Evolutionary conservation across 2,888 invertebrate genomes (phyloP), one percentile per base, ranked within the genome.

Genomic region (Leptinotarsa rubiginosa): DNA sequence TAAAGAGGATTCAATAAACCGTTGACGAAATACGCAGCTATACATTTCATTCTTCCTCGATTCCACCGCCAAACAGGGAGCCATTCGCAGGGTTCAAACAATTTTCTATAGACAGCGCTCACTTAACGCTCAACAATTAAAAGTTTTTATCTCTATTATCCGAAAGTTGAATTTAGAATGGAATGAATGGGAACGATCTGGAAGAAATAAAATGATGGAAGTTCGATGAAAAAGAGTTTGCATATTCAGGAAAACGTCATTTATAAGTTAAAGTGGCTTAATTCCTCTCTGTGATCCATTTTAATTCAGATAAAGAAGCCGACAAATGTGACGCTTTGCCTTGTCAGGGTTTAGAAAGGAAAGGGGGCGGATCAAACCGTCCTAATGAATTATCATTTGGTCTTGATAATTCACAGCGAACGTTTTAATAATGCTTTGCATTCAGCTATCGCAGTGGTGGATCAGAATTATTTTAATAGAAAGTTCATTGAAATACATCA

Each of bases 301-400:
- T 41, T 62, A 77, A 77, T 80, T 77, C 78, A 78, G 80, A 81
- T 80, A 81, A 81, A 81, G 79, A 80, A 80, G 79, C 76, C 79
- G 79, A 81, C 81, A 80, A 82, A 82, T 81, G 81, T 82, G 82
- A 81, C 81, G 81, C 78, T 79, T 72, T 68, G 76, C 69, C 76
- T 76, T 80, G 75, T 78, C 79, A 75, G 65, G 76, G 77, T 80
- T 79, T 54, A 47, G 75, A 78, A 75, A 73, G 75, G 78, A 72
- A 77, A 78, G 15, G 73, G 78, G 81, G 65, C 70, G 77, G 80
- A 81, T 79, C 79, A 79, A 80, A 82, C 78, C 52, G 79, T 78
- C 81, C 79, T 81, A 79, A 81, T 81, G 80, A 81, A 85, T 85
- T 85, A 85, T 84, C 84, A 85, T 83, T 83, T 82, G 82, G 84